Conservation (phyloP, 2,888 invertebrate genomes). For the Celastrina argiolus region DNA sequence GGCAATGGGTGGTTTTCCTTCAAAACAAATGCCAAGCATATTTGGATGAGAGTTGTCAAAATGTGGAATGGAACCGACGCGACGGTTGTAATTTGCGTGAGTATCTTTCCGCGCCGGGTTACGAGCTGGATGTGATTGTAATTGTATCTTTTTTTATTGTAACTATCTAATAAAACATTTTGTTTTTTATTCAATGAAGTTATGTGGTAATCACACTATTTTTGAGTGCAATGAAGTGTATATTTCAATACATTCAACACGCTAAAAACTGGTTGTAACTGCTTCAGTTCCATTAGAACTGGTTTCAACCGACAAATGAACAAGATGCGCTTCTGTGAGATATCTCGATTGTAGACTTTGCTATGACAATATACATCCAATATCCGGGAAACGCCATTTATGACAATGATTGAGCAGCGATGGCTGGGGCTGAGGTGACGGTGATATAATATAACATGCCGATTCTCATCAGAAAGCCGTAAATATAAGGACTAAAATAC, state of each 20-base stretch:
- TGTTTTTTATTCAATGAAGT: too few species aligned
- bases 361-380: background rate
- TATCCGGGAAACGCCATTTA: background rate
- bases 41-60: too few species aligned
- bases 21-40: too few species aligned
- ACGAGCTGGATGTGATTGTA: too few species aligned
- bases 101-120: too few species aligned
- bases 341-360: background rate
- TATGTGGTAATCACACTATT: too few species aligned
- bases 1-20: too few species aligned
- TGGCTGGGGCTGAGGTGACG: background rate
- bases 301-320: background rate
- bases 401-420: slow-evolving; percentile 5
- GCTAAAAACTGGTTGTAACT: background rate
- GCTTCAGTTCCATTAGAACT: background rate
- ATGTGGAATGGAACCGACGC: too few species aligned
- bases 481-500: background rate
- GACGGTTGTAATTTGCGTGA: too few species aligned
- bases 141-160: too few species aligned
- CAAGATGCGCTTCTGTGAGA: background rate
- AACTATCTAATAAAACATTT: too few species aligned
- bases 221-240: too few species aligned
- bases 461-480: slow-evolving; percentile 1
- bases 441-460: slow-evolving; percentile 16
- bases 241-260: background rate